phyloP scores from a whole-genome alignment of 2,113 vertebrate genomes.

The Microcebus jonahi region DNA sequence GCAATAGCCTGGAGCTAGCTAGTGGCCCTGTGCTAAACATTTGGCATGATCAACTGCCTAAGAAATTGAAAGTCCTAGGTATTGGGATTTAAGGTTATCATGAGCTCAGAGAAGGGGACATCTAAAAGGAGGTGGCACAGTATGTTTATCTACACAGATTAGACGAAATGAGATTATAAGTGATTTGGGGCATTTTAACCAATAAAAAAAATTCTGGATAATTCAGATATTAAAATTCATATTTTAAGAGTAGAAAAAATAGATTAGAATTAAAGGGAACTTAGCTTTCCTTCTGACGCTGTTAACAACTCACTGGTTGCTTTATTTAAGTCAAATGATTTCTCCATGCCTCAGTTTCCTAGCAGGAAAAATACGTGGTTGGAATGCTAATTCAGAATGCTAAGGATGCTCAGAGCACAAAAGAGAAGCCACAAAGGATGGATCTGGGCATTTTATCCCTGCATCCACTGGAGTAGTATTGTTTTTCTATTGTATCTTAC shows the following conservation, averaged over 20 bases:
- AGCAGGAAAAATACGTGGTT: neutral
- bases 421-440: neutral
- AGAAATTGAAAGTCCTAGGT: constrained; percentile 21
- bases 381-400: neutral
- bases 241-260: constrained; percentile 13
- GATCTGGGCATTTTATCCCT: neutral
- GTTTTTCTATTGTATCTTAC: neutral
- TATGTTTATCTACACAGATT: neutral
- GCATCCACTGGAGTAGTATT: neutral
- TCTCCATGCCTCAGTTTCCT: neutral
- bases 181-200: neutral
- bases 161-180: neutral
- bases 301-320: neutral
- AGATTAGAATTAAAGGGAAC: neutral
- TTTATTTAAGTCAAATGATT: neutral
- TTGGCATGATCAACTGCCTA: constrained; percentile 57
- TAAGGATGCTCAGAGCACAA: neutral
- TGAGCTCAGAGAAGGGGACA: neutral
- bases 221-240: constrained; percentile 16
- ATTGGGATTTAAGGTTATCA: neutral
- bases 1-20: constrained; percentile 60
- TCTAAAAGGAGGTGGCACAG: neutral
- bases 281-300: constrained; percentile 26
- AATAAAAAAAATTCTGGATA: neutral
- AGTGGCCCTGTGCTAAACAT: constrained; percentile 49